These are phyloP conservation scores for Tetropium fuscum DNA, from an alignment of 2,888 invertebrate genomes.

Conservation along the genomic window DNA sequence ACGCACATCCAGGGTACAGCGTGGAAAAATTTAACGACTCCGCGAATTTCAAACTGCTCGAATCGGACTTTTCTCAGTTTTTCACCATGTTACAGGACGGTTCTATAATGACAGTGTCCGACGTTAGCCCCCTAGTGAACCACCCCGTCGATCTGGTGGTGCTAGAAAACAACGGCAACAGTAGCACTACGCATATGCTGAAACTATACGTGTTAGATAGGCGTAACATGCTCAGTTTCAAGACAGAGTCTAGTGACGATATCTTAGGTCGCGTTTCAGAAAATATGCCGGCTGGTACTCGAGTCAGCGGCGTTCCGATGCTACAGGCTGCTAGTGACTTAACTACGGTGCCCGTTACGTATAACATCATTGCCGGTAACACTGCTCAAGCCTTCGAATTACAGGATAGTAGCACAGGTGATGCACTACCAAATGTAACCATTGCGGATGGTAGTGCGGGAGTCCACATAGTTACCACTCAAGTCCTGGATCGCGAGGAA, in stretches of 20 bases:
- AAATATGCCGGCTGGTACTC: conserved; percentile 80
- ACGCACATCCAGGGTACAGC: conserved; percentile 90
- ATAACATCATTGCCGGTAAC: conserved; percentile 84
- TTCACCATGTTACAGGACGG: conserved; percentile 91
- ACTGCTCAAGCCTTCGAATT: conserved; percentile 81
- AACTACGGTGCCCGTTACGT: conserved; percentile 78
- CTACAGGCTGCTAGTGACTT: conserved; percentile 79
- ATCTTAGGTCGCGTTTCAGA: conserved; percentile 81
- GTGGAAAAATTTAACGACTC: conserved; percentile 81
- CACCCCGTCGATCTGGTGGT: conserved; percentile 85
- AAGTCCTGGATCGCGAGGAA: conserved; percentile 83
- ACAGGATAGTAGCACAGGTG: conserved; percentile 70
- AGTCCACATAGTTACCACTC: conserved; percentile 80
- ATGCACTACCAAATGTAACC: conserved; percentile 67
- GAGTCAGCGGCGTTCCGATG: conserved; percentile 78
- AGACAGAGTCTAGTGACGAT: conserved; percentile 71
- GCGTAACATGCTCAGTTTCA: conserved; percentile 84
- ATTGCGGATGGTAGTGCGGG: conserved; percentile 70
- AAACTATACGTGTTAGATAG: conserved; percentile 87
- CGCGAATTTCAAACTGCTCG: conserved; percentile 74
- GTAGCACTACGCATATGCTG: conserved; percentile 82
- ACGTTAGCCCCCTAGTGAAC: conserved; percentile 84
- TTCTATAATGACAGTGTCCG: conserved; percentile 91
- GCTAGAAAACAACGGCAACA: conserved; percentile 84
- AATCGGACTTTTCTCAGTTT: conserved; percentile 85